Base-by-base conservation (phyloP, 1,140 invertebrate genomes). In the Anoplophora glabripennis region DNA sequence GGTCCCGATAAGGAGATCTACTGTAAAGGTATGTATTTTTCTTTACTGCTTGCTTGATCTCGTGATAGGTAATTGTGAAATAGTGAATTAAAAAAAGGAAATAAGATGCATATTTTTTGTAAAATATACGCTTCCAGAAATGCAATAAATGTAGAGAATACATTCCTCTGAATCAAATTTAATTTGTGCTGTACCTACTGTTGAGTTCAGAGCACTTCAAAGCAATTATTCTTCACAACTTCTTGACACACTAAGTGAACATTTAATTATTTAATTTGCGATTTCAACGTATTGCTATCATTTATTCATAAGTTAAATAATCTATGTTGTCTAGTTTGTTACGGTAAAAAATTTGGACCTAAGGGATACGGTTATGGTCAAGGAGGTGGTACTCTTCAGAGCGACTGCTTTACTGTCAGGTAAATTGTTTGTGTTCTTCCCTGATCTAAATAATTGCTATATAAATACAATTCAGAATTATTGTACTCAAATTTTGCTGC, bases 1-100 rank as follows among this genome's bases (percentile, higher is more conserved):
- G 92, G 88, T 72, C 90, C 96, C 68, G 94, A 98, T 75, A 93
- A 92, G 78, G 90, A 97, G 76, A 93, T 99, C 79, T 99, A 96
- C 81, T 99, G 97, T 83, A 94, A 93, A 92, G 90, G 93, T 94
- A 83, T 77, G 83, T 71, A 36, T 36, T 28, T 28, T 28, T 2
- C 5, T 28, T 28, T 28, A 28, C 21, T 28, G 5, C 21, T 28
- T 28, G 21, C 21, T 28, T 28, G 21, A 28, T 5, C 21, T n/a
- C n/a, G n/a, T n/a, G n/a, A 28, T 3, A 3, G 21, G 21, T 28
- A 28, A 5, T 28, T 28, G 5, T 28, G 5, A 28, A 28, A 28
- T 28, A 5, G 21, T 28, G 21, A 28, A 2, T 28, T 28, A 3
- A 3, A 28, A 28, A 28, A 28, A 28, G 2, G 21, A 28, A 28